Evolutionary conservation across 2,113 vertebrate genomes (phyloP), one percentile per base, ranked within the genome.

Genomic region (Oncorhynchus kisutch): DNA sequence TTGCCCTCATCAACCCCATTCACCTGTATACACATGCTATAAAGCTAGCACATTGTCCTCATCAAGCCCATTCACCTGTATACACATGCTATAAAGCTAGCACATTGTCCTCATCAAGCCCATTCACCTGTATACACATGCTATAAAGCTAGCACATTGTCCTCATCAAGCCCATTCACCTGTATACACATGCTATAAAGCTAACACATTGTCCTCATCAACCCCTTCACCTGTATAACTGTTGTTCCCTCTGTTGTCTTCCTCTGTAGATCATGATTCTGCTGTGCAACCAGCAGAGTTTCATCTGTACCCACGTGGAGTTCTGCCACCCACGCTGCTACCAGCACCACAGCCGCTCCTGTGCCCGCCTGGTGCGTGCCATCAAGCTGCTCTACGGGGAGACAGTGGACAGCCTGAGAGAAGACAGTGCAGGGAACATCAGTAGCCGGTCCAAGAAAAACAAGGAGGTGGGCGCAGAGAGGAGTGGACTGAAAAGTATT

Each of bases 311-410:
- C 1, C 98, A 99, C 27, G 78, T 97, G 8, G 98, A 99, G 89
- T 99, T 96, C 91, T 99, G 98, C 81, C 98, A 99, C 82, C 97
- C 98, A 0, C 96, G 96, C 88, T 99, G 98, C 90, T 99, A 98
- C 92, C 96, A 98, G 83, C 96, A 97, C 73, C 98, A 99, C 89
- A 96, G 96, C 85, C 96, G 98, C 45, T 99, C 98, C 81, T 98
- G 97, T 0, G 95, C 97, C 22, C 96, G 98, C 4, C 94, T 99
- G 2, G 97, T 99, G 59, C 95, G 98, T 1, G 96, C 98, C 84
- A 95, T 99, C 91, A 99, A 99, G 73, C 94, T 99, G 1, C 93
- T 99, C 0, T 99, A 99, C 0, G 96, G 98, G 0, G 98, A 99
- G 81, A 95, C 95, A 0, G 96, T 96, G 82, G 98, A 99, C 90